Conservation (phyloP, 2,888 invertebrate genomes). For the Meloe dianella region DNA sequence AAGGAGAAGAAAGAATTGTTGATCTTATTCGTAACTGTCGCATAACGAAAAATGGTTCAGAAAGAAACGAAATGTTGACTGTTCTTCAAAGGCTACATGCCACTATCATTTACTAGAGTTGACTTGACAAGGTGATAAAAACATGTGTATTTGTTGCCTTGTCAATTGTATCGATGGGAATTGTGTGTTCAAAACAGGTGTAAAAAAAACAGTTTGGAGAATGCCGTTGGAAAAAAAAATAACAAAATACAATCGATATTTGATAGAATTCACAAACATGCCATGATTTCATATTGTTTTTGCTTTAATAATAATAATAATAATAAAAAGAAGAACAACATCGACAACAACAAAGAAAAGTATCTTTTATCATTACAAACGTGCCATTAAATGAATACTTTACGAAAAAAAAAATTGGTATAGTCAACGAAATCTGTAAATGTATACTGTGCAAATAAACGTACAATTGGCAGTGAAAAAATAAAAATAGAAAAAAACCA, state of each 20-base stretch:
- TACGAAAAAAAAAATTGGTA: background rate
- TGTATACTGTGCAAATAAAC: background rate
- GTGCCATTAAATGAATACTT: background rate
- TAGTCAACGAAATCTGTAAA: background rate
- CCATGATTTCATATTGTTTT: background rate
- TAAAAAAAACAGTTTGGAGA: background rate
- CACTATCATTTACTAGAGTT: background rate
- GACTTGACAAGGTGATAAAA: conserved; percentile 7
- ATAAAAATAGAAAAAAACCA: background rate
- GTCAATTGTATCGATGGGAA: conserved; percentile 6
- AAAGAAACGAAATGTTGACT: background rate
- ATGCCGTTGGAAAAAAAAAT: background rate
- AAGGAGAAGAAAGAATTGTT: too few relatives aligned
- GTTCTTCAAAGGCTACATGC: background rate
- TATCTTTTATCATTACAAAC: too few relatives aligned
- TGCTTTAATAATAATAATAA: background rate
- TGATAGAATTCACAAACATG: background rate
- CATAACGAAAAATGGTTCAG: too few relatives aligned
- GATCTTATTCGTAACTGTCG: background rate
- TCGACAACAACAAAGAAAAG: background rate
- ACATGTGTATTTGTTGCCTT: conserved; percentile 3
- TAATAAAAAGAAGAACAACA: background rate
- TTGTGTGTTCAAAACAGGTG: background rate
- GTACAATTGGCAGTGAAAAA: background rate
- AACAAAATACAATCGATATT: background rate